Base-by-base conservation (phyloP, 1,140 invertebrate species). In the Ooceraea biroi region DNA sequence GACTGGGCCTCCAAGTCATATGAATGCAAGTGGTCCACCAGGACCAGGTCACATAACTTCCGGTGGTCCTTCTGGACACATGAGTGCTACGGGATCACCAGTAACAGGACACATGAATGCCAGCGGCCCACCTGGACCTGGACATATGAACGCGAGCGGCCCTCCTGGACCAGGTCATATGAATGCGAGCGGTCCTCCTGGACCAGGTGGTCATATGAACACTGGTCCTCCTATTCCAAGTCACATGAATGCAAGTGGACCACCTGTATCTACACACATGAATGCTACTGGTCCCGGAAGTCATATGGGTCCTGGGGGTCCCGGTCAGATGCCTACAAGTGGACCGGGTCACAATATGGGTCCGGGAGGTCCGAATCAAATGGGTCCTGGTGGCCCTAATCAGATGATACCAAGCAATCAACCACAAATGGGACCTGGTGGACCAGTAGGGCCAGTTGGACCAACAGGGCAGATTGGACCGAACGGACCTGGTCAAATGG, bases 231-330 rank as follows among this genome's bases (percentile, higher is more conserved):
- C 85, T 0, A 84, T 88, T 14, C 44, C 83, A 25, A 60, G 84
- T 58, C 89, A 89, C 7, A 92, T 92, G 86, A 91, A 90, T 8
- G 83, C 92, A 0, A 87, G 87, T 55, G 91, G 92, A 30, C 88
- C 89, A 8, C 82, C 91, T 3, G 90, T 86, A 52, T 85, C 91
- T 2, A 68, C 85, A 11, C 89, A 90, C 30, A 89, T 90, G 83
- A 87, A 50, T n/a, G 19, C 73, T 0, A 86, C 55, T 2, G 88
- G 88, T 8, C 88, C 88, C 0, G 88, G 88, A 65, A 82, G 68
- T 71, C 88, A 89, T 22, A 82, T 90, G 74, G 87, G 89, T 0
- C 86, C 85, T 19, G 87, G 87, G n/a, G 89, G 83, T 46, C 88
- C 90, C 1, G 69, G 87, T 1, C 90, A 89, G 17, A 90, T 91